phyloP scores from a whole-genome alignment of 2,113 vertebrate species.

The Urocynchramus pylzowi region DNA sequence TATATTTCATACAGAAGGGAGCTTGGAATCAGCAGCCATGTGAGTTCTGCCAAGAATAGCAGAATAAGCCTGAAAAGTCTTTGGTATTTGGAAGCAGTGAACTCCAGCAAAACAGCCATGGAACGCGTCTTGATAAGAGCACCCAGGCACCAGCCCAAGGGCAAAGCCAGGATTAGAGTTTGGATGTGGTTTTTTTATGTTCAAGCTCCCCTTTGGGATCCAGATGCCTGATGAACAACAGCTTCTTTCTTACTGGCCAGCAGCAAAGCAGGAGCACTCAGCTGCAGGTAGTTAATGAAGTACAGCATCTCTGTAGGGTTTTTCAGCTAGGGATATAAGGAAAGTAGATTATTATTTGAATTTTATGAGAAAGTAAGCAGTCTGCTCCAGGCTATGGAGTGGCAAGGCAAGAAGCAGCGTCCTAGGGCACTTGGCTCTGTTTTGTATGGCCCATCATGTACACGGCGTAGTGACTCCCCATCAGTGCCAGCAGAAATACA shows the following conservation, averaged over 20 bases:
- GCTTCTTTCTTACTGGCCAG: not conserved
- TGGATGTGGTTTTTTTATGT: not conserved
- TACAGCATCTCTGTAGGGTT: not conserved
- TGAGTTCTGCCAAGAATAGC: not conserved
- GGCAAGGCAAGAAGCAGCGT: not conserved
- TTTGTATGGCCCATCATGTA: not conserved
- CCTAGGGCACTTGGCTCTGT: not conserved
- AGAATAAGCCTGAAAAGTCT: not conserved
- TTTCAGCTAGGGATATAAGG: not conserved
- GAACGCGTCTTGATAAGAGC: not conserved
- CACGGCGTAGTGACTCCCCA: rapidly evolving
- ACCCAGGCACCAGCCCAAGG: not conserved
- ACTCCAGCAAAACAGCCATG: rapidly evolving
- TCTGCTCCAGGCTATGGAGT: not conserved
- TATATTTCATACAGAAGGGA: not conserved
- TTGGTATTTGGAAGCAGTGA: conserved; percentile 1
- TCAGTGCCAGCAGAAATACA: not conserved
- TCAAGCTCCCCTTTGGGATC: not conserved
- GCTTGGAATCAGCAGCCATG: not conserved
- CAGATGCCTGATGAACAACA: not conserved
- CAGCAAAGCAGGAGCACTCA: not conserved
- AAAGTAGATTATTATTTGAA: not conserved
- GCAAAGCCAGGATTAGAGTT: not conserved
- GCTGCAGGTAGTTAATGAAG: not conserved
- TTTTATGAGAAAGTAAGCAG: not conserved